Percentiles rank a stretch among this genome's conserved stretches.
Conservation (phyloP, 2,888 invertebrate genomes). For the Tanypteryx hageni region DNA sequence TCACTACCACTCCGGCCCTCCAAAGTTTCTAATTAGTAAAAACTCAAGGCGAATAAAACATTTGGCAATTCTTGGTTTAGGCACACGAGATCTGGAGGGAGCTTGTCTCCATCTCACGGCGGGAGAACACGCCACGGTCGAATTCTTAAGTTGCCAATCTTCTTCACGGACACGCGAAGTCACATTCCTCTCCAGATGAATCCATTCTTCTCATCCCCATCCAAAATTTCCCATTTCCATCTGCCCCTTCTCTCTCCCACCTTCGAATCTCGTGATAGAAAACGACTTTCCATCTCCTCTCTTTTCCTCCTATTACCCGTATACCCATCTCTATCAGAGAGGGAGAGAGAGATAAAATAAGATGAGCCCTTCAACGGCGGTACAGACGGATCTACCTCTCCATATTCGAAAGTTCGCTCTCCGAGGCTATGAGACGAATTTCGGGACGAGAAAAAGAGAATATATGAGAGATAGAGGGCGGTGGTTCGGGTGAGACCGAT, state of each 20-base stretch:
- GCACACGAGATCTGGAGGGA: too few species aligned
- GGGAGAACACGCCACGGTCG: neutral
- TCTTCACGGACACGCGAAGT: slow-evolving; percentile 25
- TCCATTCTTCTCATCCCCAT: slow-evolving; percentile 8
- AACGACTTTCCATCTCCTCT: neutral
- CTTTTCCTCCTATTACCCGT: slow-evolving; percentile 24
- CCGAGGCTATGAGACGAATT: too few species aligned
- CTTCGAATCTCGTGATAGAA: neutral
- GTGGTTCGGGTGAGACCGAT: too few species aligned
- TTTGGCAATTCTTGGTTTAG: neutral
- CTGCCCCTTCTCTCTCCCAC: neutral
- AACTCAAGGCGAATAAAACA: neutral
- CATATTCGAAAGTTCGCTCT: too few species aligned
- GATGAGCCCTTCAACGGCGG: too few species aligned
- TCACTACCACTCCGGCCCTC: too few species aligned
- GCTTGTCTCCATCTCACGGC: too few species aligned
- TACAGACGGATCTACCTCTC: too few species aligned
- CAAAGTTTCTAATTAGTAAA: neutral
- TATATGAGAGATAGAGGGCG: too few species aligned
- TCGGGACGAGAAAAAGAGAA: too few species aligned
- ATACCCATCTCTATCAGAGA: neutral
- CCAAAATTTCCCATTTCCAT: neutral
- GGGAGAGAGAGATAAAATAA: neutral
- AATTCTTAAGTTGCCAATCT: slow-evolving; percentile 33
- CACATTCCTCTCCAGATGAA: slow-evolving; percentile 31